Base-by-base conservation (phyloP, 2,113 vertebrate species). In the Takifugu bimaculatus region DNA sequence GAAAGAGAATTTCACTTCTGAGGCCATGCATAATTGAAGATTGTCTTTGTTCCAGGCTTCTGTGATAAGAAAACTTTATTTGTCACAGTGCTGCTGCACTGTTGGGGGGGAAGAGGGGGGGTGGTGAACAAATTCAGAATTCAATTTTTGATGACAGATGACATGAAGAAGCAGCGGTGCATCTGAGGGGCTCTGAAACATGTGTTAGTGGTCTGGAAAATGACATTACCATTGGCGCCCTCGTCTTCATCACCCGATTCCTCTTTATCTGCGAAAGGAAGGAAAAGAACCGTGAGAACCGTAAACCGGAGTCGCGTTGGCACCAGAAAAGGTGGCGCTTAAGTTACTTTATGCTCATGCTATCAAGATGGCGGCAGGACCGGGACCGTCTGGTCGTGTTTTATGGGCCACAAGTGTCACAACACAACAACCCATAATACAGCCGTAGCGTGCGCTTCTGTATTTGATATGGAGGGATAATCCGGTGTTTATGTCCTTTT, bases 1-100 rank as follows among this genome's bases (percentile, higher is more conserved):
- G 60, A 48, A 78, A 82, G 74, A 85, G 75, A 83, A 87, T 75
- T 78, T 84, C 80, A 77, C 85, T 84, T 88, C 80, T 80, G 83
- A 86, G 85, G 76, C 76, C 75, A 88, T 84, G 74, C 82, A 87
- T 88, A 85, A 87, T 85, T 85, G 77, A 89, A 63, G 79, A 81
- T 81, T 83, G 85, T 82, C 83, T 85, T 84, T 87, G 81, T 87
- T 88, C 78, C 65, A 43, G 13, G 68, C 70, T 12, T 71, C 70
- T 80, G 62, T 71, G 88, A 88, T 87, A 86, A 87, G 74, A 75
- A 26, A 74, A 74, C 12, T 76, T 79, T 81, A 75, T 77, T 63
- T 64, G 35, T 39, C 35, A 39, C 35, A 39, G 35, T 10, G 35
- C 35, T 39, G n/a, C 57, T 51, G 35, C 59, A 66, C 62, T 70